phyloP scores from a whole-genome alignment of 2,113 vertebrate species.

The Stictonetta naevosa region DNA sequence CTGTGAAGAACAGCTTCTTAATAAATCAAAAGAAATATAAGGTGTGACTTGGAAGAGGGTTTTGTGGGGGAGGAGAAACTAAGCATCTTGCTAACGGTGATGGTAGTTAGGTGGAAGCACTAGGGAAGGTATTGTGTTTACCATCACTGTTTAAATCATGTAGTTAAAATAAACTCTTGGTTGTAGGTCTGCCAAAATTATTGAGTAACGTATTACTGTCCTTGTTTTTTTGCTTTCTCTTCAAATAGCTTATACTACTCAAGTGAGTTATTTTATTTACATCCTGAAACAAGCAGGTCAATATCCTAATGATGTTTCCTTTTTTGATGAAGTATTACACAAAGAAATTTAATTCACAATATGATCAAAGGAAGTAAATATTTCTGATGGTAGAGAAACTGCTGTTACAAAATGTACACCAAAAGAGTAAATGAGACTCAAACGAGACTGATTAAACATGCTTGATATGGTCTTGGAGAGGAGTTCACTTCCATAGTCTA shows the following conservation, averaged over 20 bases:
- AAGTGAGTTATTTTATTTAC: background rate
- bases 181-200: background rate
- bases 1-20: background rate
- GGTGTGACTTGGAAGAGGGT: background rate
- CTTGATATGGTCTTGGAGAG: background rate
- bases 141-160: background rate
- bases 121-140: background rate
- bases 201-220: background rate
- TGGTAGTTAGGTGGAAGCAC: background rate
- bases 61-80: background rate
- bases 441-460: background rate
- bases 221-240: background rate
- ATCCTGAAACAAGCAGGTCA: background rate
- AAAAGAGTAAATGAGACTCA: background rate
- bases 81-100: background rate
- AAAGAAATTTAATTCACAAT: background rate
- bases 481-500: background rate
- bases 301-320: background rate
- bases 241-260: background rate
- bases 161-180: background rate
- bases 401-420: background rate
- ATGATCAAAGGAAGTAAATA: background rate
- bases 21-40: background rate
- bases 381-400: background rate
- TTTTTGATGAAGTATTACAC: background rate